A percentile compares a stretch with the other conserved stretches of the same genome.
Conservation (phyloP, 2,797 vertebrate species). For the Cryptoblepharus egeriae region DNA sequence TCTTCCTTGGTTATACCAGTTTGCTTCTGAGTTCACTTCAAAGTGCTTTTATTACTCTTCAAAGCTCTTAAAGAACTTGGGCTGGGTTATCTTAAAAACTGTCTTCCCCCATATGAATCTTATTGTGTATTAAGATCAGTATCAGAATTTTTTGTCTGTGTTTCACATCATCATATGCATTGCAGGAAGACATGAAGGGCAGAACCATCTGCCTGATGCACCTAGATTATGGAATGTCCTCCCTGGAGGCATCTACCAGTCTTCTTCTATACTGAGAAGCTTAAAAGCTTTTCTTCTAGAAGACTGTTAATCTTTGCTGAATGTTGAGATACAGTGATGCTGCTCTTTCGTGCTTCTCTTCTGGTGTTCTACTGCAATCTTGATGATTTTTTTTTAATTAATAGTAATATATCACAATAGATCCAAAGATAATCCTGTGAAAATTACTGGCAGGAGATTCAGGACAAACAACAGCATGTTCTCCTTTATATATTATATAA, state of each 20-base stretch:
- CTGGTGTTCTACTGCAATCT: too few relatives aligned
- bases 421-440: too few relatives aligned
- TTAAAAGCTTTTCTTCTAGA: neutral
- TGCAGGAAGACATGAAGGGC: too few relatives aligned
- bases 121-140: neutral
- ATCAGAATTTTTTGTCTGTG: neutral
- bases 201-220: neutral
- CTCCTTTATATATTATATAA: too few relatives aligned
- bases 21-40: neutral
- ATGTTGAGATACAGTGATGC: neutral
- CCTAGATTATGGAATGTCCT: neutral
- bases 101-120: too few relatives aligned
- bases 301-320: neutral
- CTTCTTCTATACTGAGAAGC: neutral
- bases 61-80: neutral
- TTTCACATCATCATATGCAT: neutral
- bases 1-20: neutral
- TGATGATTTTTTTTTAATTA: too few relatives aligned
- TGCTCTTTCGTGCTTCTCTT: too few relatives aligned
- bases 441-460: too few relatives aligned
- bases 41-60: neutral
- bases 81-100: neutral
- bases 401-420: too few relatives aligned
- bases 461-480: too few relatives aligned
- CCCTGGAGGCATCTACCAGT: neutral